Evolutionary conservation across 2,888 invertebrate genomes (phyloP).

Genomic region (Clostera curtula): DNA sequence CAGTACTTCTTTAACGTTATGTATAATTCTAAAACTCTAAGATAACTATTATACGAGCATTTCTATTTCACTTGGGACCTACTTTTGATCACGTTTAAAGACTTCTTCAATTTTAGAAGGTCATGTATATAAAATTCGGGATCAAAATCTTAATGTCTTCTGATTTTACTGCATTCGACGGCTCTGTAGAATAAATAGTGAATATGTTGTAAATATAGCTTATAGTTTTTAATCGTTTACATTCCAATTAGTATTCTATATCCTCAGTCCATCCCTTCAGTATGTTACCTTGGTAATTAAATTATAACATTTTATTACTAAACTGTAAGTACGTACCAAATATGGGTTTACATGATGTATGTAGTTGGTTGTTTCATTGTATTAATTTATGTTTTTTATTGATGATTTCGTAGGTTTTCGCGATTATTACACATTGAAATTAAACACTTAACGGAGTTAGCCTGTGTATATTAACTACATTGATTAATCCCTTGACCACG

Average conservation of each 20-base stretch:
- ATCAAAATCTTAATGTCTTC: slow-evolving; percentile 49
- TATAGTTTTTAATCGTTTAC: slow-evolving; percentile 50
- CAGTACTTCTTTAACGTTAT: no score
- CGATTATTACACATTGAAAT: no score
- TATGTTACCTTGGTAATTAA: slow-evolving; percentile 10
- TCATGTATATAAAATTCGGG: slow-evolving; percentile 36
- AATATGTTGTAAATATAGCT: slow-evolving; percentile 46
- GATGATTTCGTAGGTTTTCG: no score
- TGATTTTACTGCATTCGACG: slow-evolving; percentile 31
- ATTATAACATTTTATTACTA: slow-evolving; percentile 22
- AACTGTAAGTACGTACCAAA: no score
- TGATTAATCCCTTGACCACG: no score
- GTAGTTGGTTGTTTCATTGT: no score
- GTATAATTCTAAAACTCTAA: no score
- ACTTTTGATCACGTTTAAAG: slow-evolving; percentile 15
- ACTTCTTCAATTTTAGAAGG: slow-evolving; percentile 10
- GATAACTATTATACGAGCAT: no score
- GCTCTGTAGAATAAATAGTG: slow-evolving; percentile 29
- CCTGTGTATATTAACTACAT: no score
- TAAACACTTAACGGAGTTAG: no score
- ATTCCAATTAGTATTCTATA: slow-evolving; percentile 51
- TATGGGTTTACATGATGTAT: no score
- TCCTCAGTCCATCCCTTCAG: slow-evolving; percentile 40
- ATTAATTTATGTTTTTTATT: no score
- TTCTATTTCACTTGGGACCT: slow-evolving; percentile 17